phyloP scores from a whole-genome alignment of 2,797 vertebrate genomes.

The Sebastes itinus region DNA sequence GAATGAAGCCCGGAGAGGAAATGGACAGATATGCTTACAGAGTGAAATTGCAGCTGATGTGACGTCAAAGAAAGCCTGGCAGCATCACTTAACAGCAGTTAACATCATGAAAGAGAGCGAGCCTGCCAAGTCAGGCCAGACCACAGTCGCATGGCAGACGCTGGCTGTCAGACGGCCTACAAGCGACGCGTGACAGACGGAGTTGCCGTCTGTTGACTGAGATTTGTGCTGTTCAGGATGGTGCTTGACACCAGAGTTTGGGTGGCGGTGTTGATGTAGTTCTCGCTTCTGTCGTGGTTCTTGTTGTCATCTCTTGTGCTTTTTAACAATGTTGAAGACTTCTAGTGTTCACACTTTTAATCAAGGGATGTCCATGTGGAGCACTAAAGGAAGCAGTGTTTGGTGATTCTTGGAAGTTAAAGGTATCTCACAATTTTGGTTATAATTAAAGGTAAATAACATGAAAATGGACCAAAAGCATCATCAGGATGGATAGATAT shows the following conservation, averaged over 20 bases:
- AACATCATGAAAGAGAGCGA: slow-evolving; percentile 56
- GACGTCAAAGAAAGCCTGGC: slow-evolving; percentile 67
- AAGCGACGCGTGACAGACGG: slow-evolving; percentile 49
- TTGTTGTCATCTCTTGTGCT: background rate
- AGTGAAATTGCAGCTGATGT: slow-evolving; percentile 69
- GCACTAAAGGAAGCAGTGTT: background rate
- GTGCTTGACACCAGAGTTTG: slow-evolving; percentile 18
- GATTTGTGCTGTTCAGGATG: slow-evolving; percentile 2
- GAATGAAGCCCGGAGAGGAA: slow-evolving; percentile 52
- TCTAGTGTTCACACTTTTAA: background rate
- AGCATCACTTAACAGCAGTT: slow-evolving; percentile 57
- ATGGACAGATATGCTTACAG: slow-evolving; percentile 63
- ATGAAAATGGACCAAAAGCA: background rate
- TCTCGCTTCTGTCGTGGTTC: background rate
- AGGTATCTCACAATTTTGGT: background rate
- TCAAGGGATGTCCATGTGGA: background rate
- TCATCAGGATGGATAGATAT: background rate
- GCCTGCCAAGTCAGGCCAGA: slow-evolving; percentile 46
- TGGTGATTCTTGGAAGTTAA: background rate
- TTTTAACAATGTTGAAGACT: background rate
- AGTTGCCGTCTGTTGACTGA: slow-evolving; percentile 32
- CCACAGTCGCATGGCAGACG: slow-evolving; percentile 67
- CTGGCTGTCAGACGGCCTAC: slow-evolving; percentile 58
- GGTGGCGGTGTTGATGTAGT: background rate
- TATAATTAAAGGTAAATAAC: background rate